A percentile compares a stretch with the other conserved stretches of the same genome.
phyloP scores from a whole-genome alignment of 2,113 vertebrate genomes.

The Semicossyphus pulcher region DNA sequence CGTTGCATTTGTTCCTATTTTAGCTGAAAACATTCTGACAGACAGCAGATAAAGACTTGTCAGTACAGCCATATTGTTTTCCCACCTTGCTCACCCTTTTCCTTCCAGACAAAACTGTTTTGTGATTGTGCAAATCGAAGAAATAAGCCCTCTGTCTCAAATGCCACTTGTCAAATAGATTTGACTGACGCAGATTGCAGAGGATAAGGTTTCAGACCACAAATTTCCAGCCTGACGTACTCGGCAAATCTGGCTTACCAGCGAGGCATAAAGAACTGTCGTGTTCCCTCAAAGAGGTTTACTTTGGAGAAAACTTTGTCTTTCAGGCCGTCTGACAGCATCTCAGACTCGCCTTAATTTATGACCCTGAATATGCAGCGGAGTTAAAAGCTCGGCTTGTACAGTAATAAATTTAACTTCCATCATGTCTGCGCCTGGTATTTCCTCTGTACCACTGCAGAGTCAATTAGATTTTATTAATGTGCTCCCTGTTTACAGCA shows the following conservation, averaged over 20 bases:
- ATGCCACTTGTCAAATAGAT: constrained; percentile 77
- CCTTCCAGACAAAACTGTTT: constrained; percentile 52
- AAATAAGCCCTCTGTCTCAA: constrained; percentile 76
- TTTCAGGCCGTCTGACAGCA: constrained; percentile 59
- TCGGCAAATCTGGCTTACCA: constrained; percentile 85
- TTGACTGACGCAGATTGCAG: constrained; percentile 84
- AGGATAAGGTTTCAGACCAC: constrained; percentile 84
- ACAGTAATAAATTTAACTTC: not conserved
- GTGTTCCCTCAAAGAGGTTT: constrained; percentile 59
- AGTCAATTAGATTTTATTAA: not conserved
- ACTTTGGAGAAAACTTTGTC: constrained; percentile 75
- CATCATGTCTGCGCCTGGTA: not conserved
- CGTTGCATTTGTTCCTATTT: constrained; percentile 14
- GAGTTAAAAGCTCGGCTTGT: constrained; percentile 19
- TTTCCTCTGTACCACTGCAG: not conserved
- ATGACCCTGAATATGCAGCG: constrained; percentile 7
- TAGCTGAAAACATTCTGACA: constrained; percentile 52
- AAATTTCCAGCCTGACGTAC: constrained; percentile 79
- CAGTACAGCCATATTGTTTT: constrained; percentile 59
- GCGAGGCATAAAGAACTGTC: constrained; percentile 82
- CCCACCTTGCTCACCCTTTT: constrained; percentile 65
- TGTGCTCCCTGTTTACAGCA: not conserved
- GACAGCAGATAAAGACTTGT: constrained; percentile 62
- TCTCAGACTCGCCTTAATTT: constrained; percentile 61
- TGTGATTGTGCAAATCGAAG: constrained; percentile 72